These are phyloP conservation scores for Cyclura pinguis DNA, from an alignment of 2,797 vertebrate species.

Conservation along the genomic window DNA sequence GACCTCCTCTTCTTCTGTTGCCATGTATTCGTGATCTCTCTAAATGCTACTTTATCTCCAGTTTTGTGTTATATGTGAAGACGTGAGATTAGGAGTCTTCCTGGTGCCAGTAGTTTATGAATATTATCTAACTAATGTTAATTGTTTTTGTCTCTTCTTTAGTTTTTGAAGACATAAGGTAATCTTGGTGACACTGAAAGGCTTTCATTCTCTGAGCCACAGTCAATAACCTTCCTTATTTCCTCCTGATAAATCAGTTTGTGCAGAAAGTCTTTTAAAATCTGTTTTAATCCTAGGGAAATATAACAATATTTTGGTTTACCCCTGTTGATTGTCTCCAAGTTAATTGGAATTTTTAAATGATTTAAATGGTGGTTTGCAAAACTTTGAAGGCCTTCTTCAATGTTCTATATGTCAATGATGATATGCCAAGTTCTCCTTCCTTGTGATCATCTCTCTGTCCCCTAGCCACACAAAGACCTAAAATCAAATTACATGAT, in stretches of 20 bases:
- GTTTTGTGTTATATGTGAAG: background rate
- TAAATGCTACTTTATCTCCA: background rate
- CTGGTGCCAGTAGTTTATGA: background rate
- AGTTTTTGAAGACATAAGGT: background rate
- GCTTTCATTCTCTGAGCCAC: background rate
- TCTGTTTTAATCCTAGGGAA: background rate
- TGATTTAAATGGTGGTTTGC: no score
- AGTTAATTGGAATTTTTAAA: background rate
- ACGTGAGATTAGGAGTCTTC: background rate
- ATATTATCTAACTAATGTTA: background rate
- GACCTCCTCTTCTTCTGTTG: background rate
- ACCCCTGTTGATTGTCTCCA: no score
- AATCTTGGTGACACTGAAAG: background rate
- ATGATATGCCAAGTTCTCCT: no score
- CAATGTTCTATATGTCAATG: no score
- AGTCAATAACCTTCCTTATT: background rate
- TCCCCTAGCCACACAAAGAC: no score
- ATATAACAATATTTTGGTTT: background rate
- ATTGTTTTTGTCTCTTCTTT: background rate
- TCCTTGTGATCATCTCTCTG: no score
- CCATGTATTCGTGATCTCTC: background rate
- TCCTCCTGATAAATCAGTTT: slow-evolving; percentile 6
- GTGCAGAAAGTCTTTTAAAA: background rate
- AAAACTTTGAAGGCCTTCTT: no score
- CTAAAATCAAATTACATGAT: no score